Percentiles rank a stretch among this genome's conserved stretches.
Evolutionary conservation across 2,888 invertebrate genomes (phyloP).

Genomic region (Ypsolopha scabrella): DNA sequence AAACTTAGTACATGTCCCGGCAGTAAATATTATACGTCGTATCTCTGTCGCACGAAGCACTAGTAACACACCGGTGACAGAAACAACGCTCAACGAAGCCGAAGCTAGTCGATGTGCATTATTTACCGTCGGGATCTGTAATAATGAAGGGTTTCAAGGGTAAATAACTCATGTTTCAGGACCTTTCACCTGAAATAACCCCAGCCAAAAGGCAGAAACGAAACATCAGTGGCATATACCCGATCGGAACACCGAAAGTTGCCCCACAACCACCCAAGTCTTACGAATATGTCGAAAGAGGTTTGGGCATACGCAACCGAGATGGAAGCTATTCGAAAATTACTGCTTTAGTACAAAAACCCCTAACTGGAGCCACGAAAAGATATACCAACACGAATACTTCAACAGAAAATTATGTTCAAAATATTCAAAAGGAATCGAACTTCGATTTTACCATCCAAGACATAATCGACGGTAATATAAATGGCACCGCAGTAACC

Average conservation of each 20-base stretch:
- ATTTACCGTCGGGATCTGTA: no score
- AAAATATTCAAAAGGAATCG: conserved; percentile 1
- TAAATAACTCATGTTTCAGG: background rate
- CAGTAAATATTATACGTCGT: no score
- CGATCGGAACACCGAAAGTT: conserved; percentile 15
- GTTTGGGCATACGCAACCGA: conserved; percentile 21
- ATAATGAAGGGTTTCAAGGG: no score
- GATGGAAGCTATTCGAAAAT: conserved; percentile 38
- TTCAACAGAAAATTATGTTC: background rate
- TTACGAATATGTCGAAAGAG: conserved; percentile 16
- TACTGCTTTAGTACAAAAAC: conserved; percentile 35
- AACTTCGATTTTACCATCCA: conserved; percentile 20
- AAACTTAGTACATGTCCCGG: no score
- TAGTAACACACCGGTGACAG: no score
- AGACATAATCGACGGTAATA: conserved; percentile 15
- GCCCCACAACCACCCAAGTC: conserved; percentile 9
- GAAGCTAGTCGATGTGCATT: no score
- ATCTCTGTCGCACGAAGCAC: no score
- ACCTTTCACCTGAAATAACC: background rate
- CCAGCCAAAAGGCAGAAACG: conserved; percentile 19
- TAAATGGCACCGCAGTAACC: no score
- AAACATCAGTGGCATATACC: conserved; percentile 39
- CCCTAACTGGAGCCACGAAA: background rate
- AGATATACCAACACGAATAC: conserved; percentile 2
- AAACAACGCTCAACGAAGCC: no score